Evolutionary conservation across 2,888 invertebrate species (phyloP).

Genomic region (Nemotelus pantherinus): DNA sequence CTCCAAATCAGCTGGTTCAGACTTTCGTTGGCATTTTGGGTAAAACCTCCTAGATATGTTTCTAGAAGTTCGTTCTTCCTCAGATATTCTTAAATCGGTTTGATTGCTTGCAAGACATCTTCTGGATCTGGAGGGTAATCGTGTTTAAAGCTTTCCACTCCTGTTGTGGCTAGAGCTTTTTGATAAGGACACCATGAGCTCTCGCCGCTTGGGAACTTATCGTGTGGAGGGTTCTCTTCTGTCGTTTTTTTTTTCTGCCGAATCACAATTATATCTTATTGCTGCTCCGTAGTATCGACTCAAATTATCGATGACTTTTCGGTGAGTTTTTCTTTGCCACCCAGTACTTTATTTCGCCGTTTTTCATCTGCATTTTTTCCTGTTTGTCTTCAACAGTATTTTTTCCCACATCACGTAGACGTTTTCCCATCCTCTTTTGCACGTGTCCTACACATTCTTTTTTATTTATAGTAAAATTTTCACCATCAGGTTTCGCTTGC

Average conservation of each 20-base stretch:
- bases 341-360: neutral
- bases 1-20: conserved; percentile 52
- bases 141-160: neutral
- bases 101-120: conserved; percentile 33
- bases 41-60: conserved; percentile 53
- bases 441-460: neutral
- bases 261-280: neutral
- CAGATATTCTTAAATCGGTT: conserved; percentile 48
- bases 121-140: neutral
- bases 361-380: neutral
- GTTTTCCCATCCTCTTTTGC: neutral
- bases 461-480: neutral
- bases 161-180: neutral
- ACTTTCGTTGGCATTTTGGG: conserved; percentile 53
- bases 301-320: neutral
- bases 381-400: neutral
- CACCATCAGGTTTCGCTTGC: neutral
- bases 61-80: conserved; percentile 50
- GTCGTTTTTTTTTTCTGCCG: neutral
- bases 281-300: neutral
- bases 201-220: neutral
- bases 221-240: neutral
- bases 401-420: neutral
- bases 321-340: neutral
- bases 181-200: neutral